These are phyloP conservation scores for Malachius bipustulatus DNA, from an alignment of 2,888 invertebrate species.

Conservation along the genomic window DNA sequence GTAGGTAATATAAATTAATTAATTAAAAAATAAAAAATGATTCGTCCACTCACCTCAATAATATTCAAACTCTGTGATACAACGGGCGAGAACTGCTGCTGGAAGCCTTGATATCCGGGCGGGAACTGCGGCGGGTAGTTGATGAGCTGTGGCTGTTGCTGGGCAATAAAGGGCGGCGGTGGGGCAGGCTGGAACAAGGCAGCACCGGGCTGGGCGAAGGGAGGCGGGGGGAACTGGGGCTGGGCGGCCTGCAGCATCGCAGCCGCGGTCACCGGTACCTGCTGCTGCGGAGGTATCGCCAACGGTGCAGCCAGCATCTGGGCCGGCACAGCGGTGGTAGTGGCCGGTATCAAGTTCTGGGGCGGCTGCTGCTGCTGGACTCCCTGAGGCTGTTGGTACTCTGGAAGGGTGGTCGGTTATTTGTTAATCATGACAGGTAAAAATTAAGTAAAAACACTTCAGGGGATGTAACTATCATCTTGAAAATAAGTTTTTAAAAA, in stretches of 20 bases:
- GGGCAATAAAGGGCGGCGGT: slow-evolving; percentile 25
- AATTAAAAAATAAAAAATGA: too few species aligned
- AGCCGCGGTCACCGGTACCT: slow-evolving; percentile 28
- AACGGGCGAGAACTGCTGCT: slow-evolving; percentile 34
- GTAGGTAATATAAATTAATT: too few species aligned
- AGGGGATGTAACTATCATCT: too few species aligned
- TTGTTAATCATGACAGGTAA: too few species aligned
- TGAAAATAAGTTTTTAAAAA: not conserved
- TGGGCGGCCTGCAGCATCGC: slow-evolving; percentile 26
- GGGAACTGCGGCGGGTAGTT: slow-evolving; percentile 32
- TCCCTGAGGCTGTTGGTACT: too few species aligned
- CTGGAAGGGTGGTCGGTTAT: too few species aligned
- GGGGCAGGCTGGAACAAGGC: slow-evolving; percentile 27
- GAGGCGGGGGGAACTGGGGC: slow-evolving; percentile 28
- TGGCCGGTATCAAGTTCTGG: slow-evolving; percentile 14
- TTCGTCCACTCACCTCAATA: slow-evolving; percentile 12
- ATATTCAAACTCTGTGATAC: slow-evolving; percentile 19
- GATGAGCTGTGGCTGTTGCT: slow-evolving; percentile 28
- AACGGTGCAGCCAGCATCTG: slow-evolving; percentile 13
- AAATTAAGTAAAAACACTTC: too few species aligned
- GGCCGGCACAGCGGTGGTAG: slow-evolving; percentile 12
- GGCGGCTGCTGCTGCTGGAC: slow-evolving; percentile 23
- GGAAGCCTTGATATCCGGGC: slow-evolving; percentile 31
- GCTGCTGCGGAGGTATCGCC: too few species aligned
- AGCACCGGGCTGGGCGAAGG: slow-evolving; percentile 30